These are phyloP conservation scores for Chauna torquata DNA, from an alignment of 2,113 vertebrate genomes.

Conservation along the genomic window DNA sequence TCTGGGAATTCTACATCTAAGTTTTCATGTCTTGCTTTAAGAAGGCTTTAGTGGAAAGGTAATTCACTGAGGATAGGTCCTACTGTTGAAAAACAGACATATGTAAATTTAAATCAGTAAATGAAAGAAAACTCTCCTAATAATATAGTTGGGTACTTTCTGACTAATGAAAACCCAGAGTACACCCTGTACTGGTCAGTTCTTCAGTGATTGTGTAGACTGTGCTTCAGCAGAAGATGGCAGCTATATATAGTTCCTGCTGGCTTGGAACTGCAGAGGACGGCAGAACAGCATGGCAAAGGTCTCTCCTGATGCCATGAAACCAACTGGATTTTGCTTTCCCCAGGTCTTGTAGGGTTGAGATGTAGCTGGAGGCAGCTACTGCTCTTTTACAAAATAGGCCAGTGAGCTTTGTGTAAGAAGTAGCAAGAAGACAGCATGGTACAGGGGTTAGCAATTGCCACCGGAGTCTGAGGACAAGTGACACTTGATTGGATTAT, in stretches of 20 bases:
- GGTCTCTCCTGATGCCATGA: neutral
- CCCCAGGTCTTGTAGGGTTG: fast-evolving
- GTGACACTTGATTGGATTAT: neutral
- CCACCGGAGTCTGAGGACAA: neutral
- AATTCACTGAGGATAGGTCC: neutral
- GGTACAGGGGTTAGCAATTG: neutral
- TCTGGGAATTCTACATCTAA: neutral
- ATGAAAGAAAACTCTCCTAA: neutral
- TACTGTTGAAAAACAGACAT: neutral
- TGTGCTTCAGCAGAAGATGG: neutral
- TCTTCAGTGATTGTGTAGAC: neutral
- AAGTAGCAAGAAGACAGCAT: neutral
- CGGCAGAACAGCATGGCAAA: neutral
- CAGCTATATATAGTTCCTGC: neutral
- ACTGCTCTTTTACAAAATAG: neutral
- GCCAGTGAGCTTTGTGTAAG: neutral
- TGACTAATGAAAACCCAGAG: neutral
- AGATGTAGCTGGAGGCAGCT: neutral
- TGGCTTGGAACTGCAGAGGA: neutral
- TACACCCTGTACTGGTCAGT: neutral
- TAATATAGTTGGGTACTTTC: neutral
- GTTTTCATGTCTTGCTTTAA: neutral
- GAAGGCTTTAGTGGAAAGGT: neutral
- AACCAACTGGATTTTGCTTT: neutral
- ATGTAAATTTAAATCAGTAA: neutral